A percentile compares a stretch with the other conserved stretches of the same genome.
These are phyloP conservation scores for Halictus ligatus DNA, from an alignment of 2,888 invertebrate species.

Conservation along the genomic window DNA sequence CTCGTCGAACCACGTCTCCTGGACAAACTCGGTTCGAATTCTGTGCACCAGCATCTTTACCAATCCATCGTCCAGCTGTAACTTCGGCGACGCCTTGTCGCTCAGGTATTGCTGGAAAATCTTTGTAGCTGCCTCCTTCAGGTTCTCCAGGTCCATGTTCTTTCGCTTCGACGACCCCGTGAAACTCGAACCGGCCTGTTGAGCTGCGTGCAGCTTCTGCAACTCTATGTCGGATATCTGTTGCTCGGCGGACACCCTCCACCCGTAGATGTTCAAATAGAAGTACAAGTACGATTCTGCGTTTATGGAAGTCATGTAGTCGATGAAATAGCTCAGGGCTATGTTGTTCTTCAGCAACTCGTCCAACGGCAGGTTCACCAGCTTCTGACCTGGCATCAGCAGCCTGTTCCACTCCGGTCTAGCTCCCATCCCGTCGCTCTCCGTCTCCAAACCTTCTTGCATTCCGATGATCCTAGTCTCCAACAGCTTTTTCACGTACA, in stretches of 20 bases:
- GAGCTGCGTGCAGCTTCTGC: conserved; percentile 83
- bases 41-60: conserved; percentile 87
- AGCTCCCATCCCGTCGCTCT: conserved; percentile 80
- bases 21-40: conserved; percentile 88
- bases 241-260: conserved; percentile 90
- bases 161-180: conserved; percentile 70
- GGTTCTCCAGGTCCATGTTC: conserved; percentile 82
- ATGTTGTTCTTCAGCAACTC: conserved; percentile 91
- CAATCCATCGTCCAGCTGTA: conserved; percentile 87
- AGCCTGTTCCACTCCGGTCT: conserved; percentile 83
- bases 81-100: conserved; percentile 88
- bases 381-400: conserved; percentile 84
- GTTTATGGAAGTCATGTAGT: conserved; percentile 90
- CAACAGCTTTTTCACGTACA: conserved; percentile 91
- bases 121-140: conserved; percentile 89
- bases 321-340: conserved; percentile 91
- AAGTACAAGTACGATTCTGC: conserved; percentile 91
- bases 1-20: conserved; percentile 93
- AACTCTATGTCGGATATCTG: conserved; percentile 87
- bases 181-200: conserved; percentile 56
- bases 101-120: conserved; percentile 92
- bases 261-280: conserved; percentile 89
- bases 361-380: conserved; percentile 88
- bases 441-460: conserved; percentile 85
- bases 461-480: conserved; percentile 87